Evolutionary conservation across 2,113 vertebrate species (phyloP).

Genomic region (Etheostoma cragini): DNA sequence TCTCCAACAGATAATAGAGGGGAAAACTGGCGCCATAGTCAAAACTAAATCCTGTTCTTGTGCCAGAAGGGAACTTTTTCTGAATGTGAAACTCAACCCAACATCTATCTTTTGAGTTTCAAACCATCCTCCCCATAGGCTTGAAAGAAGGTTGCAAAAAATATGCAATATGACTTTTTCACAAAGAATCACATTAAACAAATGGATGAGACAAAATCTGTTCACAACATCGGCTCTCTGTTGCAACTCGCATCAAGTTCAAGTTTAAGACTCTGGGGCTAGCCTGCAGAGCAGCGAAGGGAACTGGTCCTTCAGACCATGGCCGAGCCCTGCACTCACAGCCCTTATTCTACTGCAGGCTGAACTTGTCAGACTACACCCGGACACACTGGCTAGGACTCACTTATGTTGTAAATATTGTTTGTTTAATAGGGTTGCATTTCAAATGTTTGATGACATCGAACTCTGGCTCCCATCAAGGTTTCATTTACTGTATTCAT

Average conservation of each 20-base stretch:
- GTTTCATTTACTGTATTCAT: not conserved
- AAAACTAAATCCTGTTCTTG: slow-evolving; percentile 44
- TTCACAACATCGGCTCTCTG: not conserved
- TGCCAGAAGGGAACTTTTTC: slow-evolving; percentile 40
- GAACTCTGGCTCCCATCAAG: slow-evolving; percentile 6
- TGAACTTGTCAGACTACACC: too few species aligned
- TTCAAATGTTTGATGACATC: not conserved
- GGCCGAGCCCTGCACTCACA: too few species aligned
- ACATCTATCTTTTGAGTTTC: slow-evolving; percentile 31
- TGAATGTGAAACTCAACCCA: slow-evolving; percentile 36
- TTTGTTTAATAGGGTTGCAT: slow-evolving; percentile 1
- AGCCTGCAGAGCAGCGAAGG: not conserved
- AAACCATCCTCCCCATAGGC: not conserved
- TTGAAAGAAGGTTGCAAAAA: slow-evolving; percentile 5
- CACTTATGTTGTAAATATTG: not conserved
- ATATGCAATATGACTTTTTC: not conserved
- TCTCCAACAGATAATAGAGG: slow-evolving; percentile 38
- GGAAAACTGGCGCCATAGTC: slow-evolving; percentile 27
- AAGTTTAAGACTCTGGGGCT: slow-evolving; percentile 15
- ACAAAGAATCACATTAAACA: slow-evolving; percentile 1
- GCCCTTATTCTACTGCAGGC: too few species aligned
- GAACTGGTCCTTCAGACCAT: not conserved
- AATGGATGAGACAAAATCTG: slow-evolving; percentile 1
- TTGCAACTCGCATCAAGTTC: slow-evolving; percentile 10
- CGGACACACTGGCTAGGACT: too few species aligned